phyloP scores from a whole-genome alignment of 2,797 vertebrate genomes.

The Graptemys geographica region DNA sequence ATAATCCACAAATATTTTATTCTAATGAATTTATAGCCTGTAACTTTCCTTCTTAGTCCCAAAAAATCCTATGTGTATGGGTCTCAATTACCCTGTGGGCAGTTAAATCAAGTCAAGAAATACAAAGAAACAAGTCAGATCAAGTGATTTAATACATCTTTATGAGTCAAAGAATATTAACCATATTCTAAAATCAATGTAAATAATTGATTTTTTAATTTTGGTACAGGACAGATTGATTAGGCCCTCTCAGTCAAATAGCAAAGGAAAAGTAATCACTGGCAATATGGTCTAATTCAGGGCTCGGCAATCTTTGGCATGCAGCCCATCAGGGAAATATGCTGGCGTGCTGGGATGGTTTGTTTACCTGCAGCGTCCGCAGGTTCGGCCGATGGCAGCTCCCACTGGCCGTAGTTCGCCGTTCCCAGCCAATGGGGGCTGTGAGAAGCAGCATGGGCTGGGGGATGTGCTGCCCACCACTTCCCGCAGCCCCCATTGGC shows the following conservation, averaged over 20 bases:
- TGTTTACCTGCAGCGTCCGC: no score
- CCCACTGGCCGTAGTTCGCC: no score
- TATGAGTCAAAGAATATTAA: background rate
- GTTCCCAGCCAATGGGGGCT: no score
- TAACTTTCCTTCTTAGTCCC: background rate
- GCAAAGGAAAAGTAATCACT: background rate
- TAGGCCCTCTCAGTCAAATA: accelerated
- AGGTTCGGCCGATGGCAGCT: no score
- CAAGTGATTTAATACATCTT: background rate
- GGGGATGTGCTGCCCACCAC: no score
- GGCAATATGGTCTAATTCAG: background rate
- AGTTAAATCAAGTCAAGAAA: background rate
- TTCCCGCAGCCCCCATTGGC: no score
- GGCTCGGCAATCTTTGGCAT: no score
- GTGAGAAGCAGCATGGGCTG: no score
- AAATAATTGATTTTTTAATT: background rate
- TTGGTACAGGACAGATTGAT: background rate
- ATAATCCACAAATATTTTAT: background rate
- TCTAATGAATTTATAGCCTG: background rate
- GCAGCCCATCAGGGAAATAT: no score
- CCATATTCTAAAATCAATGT: background rate
- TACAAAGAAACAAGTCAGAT: background rate
- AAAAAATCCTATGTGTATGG: background rate
- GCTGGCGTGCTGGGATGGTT: no score
- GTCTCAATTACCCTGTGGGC: background rate